phyloP scores from a whole-genome alignment of 2,113 vertebrate genomes.

The Ascaphus truei region DNA sequence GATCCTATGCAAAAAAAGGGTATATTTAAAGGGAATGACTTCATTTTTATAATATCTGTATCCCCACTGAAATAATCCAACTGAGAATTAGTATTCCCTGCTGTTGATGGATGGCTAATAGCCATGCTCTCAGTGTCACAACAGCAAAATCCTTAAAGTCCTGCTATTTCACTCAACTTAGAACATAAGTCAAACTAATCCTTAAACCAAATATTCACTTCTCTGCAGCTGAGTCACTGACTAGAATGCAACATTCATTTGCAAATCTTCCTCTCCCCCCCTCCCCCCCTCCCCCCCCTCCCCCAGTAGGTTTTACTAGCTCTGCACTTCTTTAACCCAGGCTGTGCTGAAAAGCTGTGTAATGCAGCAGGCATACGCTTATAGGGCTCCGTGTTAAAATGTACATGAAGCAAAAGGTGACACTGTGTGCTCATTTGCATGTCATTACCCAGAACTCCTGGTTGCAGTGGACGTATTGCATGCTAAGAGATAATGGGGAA shows the following conservation, averaged over 20 bases:
- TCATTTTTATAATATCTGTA: not conserved
- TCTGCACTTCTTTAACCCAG: too few species aligned
- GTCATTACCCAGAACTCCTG: too few species aligned
- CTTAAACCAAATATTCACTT: conserved; percentile 5
- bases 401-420: too few species aligned
- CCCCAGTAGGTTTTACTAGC: too few species aligned
- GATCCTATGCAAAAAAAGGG: not conserved
- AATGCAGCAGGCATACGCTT: too few species aligned
- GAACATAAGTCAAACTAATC: conserved; percentile 7
- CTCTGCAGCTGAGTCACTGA: not conserved
- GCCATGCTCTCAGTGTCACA: not conserved
- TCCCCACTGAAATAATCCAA: not conserved
- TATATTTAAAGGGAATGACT: not conserved
- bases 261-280: not conserved
- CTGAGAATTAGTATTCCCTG: not conserved
- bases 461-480: too few species aligned
- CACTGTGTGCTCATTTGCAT: too few species aligned
- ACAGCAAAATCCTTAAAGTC: not conserved
- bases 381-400: too few species aligned
- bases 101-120: conserved; percentile 3
- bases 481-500: too few species aligned
- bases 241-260: not conserved
- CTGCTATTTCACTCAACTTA: conserved; percentile 9
- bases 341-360: too few species aligned
- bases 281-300: too few species aligned